Evolutionary conservation across 2,797 vertebrate species (phyloP), one percentile per base, ranked within the genome.

Genomic region (Alcedo atthis): DNA sequence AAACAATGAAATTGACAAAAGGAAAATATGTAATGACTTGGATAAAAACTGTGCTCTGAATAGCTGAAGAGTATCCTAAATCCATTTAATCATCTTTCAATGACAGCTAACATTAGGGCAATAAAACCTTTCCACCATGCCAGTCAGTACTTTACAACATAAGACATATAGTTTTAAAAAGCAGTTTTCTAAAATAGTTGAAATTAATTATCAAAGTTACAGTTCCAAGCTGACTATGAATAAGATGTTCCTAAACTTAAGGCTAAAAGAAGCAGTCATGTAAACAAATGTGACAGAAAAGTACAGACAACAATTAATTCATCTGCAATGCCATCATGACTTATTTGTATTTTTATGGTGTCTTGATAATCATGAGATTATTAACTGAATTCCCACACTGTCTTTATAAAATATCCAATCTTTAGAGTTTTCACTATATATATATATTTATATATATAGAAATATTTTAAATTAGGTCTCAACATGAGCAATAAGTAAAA

Each of bases 1-100:
- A 89, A 94, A 69, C 37, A 78, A 21, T 89, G 51, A 87, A 79
- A 81, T 82, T 91, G 85, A 90, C 76, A 92, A 92, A 92, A 90
- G 15, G 53, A 90, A 96, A 86, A 84, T 82, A 92, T 15, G 19
- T 43, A 91, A 95, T 79, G 55, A 76, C 71, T 78, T 82, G 40
- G 48, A 85, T 80, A 79, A 93, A 92, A 92, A 11, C 35, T 94
- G 66, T 91, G 84, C 76, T 92, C 55, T 86, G 84, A 95, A 92
- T 85, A 75, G 30, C 19, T 67, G 68, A 94, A 69, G 45, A 93
- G 33, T 64, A 55, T 58, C 58, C 74, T 69, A 90, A 81, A 92
- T 67, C 49, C 70, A 82, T 63, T 86, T 91, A 93, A 89, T 92
- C 57, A 82, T 86, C 48, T 76, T 91, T 93, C 76, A 67, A 30